A percentile compares a stretch with the other conserved stretches of the same genome.
Conservation (phyloP, 2,888 invertebrate genomes). For the Tenthredo scrophulariae region DNA sequence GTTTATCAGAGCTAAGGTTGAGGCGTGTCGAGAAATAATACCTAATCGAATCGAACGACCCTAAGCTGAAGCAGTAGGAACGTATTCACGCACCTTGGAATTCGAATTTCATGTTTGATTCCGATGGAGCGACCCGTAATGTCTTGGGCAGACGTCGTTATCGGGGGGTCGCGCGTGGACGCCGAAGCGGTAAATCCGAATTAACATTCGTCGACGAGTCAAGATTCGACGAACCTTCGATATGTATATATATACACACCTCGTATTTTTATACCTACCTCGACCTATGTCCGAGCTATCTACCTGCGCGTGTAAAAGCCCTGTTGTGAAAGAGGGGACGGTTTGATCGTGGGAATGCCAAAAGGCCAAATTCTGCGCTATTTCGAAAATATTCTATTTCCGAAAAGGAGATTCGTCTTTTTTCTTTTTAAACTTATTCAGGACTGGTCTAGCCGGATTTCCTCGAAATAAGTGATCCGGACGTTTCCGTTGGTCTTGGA, state of each 20-base stretch:
- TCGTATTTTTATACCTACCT: background rate
- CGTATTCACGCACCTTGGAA: conserved; percentile 26
- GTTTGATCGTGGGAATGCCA: conserved; percentile 13
- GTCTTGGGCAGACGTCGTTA: conserved; percentile 23
- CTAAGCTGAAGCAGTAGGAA: background rate
- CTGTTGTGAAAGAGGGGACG: background rate
- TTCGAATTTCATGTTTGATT: conserved; percentile 34
- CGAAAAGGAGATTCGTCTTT: background rate
- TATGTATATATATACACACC: background rate
- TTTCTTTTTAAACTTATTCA: background rate
- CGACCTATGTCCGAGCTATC: background rate
- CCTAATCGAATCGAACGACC: conserved; percentile 25
- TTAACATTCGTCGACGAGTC: conserved; percentile 25
- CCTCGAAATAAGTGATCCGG: background rate
- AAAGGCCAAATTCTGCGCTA: background rate
- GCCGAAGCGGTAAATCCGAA: conserved; percentile 30
- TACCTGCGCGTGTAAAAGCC: background rate
- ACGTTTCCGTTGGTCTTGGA: background rate
- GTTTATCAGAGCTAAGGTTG: background rate
- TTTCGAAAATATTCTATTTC: background rate
- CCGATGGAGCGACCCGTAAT: conserved; percentile 22
- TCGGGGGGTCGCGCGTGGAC: conserved; percentile 32
- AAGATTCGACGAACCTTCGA: conserved; percentile 28
- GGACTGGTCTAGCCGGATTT: background rate
- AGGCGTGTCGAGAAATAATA: background rate